Evolutionary conservation across 2,888 invertebrate genomes (phyloP).

Genomic region (Leucania comma): DNA sequence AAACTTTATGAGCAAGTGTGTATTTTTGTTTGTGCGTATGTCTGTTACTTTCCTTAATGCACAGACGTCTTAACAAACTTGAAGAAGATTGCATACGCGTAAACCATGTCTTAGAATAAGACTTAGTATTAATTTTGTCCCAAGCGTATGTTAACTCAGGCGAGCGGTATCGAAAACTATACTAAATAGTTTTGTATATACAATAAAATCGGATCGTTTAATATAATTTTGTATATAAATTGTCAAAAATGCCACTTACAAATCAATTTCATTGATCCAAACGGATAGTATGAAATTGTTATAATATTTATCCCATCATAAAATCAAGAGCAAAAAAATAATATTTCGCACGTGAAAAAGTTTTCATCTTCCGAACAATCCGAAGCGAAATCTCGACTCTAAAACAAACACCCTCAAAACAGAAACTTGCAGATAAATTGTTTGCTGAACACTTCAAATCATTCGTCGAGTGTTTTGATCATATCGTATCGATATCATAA

Average conservation of each 20-base stretch:
- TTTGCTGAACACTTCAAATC: conserved; percentile 75
- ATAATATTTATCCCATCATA: conserved; percentile 31
- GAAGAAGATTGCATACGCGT: no score
- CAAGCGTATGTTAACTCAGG: no score
- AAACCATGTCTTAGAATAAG: no score
- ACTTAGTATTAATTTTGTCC: no score
- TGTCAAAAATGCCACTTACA: neutral
- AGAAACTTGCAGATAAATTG: conserved; percentile 74
- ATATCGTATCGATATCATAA: conserved; percentile 84
- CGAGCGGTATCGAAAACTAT: no score
- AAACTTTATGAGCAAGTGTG: no score
- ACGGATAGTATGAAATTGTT: neutral
- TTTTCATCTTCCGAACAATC: conserved; percentile 62
- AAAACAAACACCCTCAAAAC: conserved; percentile 75
- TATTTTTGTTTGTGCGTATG: no score
- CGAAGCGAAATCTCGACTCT: conserved; percentile 64
- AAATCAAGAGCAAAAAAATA: conserved; percentile 48
- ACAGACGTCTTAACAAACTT: no score
- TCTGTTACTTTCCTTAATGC: no score
- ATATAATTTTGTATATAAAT: no score
- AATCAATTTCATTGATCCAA: neutral
- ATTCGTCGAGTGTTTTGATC: conserved; percentile 70
- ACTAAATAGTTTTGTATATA: no score
- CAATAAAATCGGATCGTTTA: no score
- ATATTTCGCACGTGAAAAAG: conserved; percentile 56